Conservation (phyloP, 2,888 invertebrate genomes). For the Pedicia rivosa region DNA sequence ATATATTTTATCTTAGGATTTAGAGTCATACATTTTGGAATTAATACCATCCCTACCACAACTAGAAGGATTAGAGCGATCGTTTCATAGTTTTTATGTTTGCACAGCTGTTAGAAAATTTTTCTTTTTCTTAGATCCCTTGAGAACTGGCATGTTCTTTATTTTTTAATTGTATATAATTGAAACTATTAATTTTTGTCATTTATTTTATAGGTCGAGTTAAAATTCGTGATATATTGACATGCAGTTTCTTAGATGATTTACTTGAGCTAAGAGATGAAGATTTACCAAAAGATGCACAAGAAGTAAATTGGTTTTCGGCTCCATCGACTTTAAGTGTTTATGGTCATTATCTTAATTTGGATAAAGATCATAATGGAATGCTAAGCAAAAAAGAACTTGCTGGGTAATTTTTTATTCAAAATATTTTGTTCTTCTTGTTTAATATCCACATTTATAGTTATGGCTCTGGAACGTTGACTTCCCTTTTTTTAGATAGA, state of each 20-base stretch:
- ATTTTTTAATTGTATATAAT: too few relatives aligned
- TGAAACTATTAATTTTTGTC: too few relatives aligned
- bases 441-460: constrained; percentile 26
- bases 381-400: constrained; percentile 87
- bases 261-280: constrained; percentile 75
- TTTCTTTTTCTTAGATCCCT: constrained; percentile 86
- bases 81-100: constrained; percentile 90
- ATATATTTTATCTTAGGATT: constrained; percentile 44
- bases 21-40: constrained; percentile 90
- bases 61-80: constrained; percentile 75
- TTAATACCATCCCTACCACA: constrained; percentile 84
- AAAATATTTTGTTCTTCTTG: neutral
- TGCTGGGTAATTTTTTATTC: constrained; percentile 44
- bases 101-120: constrained; percentile 94
- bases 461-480: constrained; percentile 83
- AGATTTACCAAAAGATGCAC: constrained; percentile 64
- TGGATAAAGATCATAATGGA: constrained; percentile 90
- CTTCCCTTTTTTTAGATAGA: constrained; percentile 76
- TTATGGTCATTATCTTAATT: constrained; percentile 84
- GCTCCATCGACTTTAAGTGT: constrained; percentile 76
- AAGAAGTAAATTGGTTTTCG: constrained; percentile 85
- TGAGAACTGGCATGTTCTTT: constrained; percentile 73
- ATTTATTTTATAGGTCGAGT: too few relatives aligned
- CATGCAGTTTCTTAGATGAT: constrained; percentile 73
- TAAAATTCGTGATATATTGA: constrained; percentile 78